Percentiles rank a stretch among this genome's conserved stretches.
Conservation (phyloP, 2,113 vertebrate species). For the Stomatorhinus ivindoensis region DNA sequence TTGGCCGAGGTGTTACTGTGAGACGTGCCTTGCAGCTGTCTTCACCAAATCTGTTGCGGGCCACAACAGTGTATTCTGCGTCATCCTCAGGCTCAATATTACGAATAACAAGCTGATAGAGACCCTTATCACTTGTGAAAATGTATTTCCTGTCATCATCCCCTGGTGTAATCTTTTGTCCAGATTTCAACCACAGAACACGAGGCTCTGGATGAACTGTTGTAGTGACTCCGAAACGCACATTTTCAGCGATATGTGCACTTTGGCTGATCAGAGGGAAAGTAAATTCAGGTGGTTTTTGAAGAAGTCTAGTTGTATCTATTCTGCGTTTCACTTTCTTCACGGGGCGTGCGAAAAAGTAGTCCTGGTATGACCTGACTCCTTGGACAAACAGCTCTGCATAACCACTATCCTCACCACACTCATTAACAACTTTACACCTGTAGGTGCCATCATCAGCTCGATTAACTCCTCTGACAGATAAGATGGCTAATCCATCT, state of each 20-base stretch:
- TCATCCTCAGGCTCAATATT: conserved; percentile 74
- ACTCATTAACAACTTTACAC: conserved; percentile 91
- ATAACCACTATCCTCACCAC: conserved; percentile 90
- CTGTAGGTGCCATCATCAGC: conserved; percentile 91
- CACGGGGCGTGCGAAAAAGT: conserved; percentile 76
- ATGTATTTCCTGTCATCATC: conserved; percentile 88
- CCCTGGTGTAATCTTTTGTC: conserved; percentile 87
- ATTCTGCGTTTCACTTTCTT: conserved; percentile 86
- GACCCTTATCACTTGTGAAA: conserved; percentile 86
- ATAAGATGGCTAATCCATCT: conserved; percentile 82
- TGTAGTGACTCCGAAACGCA: conserved; percentile 90
- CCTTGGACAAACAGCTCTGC: conserved; percentile 84
- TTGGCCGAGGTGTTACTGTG: conserved; percentile 78
- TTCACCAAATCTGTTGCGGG: conserved; percentile 85
- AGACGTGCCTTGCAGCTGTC: conserved; percentile 95
- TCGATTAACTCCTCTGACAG: conserved; percentile 76
- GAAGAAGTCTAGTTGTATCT: conserved; percentile 83
- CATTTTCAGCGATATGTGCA: conserved; percentile 79
- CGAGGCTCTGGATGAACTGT: conserved; percentile 96
- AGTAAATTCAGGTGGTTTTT: conserved; percentile 94
- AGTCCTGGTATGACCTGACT: conserved; percentile 80
- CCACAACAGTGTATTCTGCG: conserved; percentile 89
- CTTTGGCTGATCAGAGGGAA: conserved; percentile 84
- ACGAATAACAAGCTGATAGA: conserved; percentile 87
- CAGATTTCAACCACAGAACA: conserved; percentile 89